Evolutionary conservation across 1,140 invertebrate genomes (phyloP), one percentile per base, ranked within the genome.

Genomic region (Drosophila baimaii): DNA sequence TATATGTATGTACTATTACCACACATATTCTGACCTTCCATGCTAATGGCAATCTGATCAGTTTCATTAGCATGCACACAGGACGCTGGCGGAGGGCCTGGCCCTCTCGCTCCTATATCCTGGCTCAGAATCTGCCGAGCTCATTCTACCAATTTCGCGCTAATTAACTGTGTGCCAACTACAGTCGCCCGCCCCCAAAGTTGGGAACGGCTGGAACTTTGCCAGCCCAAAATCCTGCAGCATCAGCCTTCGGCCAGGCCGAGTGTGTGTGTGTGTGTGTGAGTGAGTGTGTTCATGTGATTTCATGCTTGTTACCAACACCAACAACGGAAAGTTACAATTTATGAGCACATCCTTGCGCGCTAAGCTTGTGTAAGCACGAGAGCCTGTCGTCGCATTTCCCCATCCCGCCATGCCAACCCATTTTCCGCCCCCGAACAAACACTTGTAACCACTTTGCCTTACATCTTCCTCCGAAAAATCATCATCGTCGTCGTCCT

Each of bases 161-260:
- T 88, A 88, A 88, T 88, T 88, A 88, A 88, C 84, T 86, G 86
- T 88, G 83, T 88, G 84, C 83, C 84, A 86, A 77, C 71, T 70
- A 79, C 59, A 68, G 69, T 59, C 64, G 66, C 52, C 65, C n/a
- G n/a, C n/a, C n/a, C n/a, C 65, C 31, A 31, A 75, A 74, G 46
- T 79, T 82, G 43, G 39, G 37, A 17, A 13, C 19, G 46, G 55
- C 70, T 88, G 83, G 79, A 88, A 88, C 77, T 89, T 89, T 88
- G 84, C 84, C 83, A 84, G 64, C 57, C 35, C 19, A 37, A n/a
- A 35, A 54, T 59, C 31, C 39, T 43, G 37, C 47, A 39, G 17
- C 44, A 29, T 61, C 35, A 35, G 51, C 52, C 31, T 17, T 15
- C 39, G 35, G 35, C 15, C 31, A 27, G 51, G 31, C 21, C 65